Conservation (phyloP, 2,888 invertebrate genomes). For the Lasioglossum pauxillum region DNA sequence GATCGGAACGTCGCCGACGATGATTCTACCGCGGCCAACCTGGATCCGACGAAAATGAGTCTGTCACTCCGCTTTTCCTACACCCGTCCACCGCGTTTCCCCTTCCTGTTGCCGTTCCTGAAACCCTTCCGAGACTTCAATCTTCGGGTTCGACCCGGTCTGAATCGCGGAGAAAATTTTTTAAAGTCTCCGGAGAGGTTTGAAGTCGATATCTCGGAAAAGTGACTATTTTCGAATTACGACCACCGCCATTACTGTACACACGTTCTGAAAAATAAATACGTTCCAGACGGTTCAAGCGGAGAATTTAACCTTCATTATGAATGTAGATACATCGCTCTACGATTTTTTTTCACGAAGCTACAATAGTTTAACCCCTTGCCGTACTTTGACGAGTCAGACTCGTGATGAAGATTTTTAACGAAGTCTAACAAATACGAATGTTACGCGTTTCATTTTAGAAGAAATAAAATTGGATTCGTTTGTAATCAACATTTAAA, state of each 20-base stretch:
- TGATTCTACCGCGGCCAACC: neutral
- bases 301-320: neutral
- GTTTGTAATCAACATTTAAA: too few relatives aligned
- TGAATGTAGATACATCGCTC: neutral
- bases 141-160: neutral
- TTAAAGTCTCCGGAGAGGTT: neutral
- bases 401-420: too few relatives aligned
- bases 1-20: neutral
- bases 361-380: neutral
- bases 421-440: too few relatives aligned
- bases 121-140: neutral
- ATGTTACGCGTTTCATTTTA: too few relatives aligned
- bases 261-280: neutral
- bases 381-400: too few relatives aligned
- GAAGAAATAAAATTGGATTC: too few relatives aligned
- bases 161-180: neutral
- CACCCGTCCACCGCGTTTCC: neutral
- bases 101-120: neutral
- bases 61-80: neutral
- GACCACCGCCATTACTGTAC: neutral
- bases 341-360: neutral
- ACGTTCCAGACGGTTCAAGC: accelerated
- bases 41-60: neutral
- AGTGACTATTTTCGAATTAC: neutral
- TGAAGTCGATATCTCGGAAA: accelerated